Conservation (phyloP, 2,888 invertebrate genomes). For the Nipponacmea schrenckii region DNA sequence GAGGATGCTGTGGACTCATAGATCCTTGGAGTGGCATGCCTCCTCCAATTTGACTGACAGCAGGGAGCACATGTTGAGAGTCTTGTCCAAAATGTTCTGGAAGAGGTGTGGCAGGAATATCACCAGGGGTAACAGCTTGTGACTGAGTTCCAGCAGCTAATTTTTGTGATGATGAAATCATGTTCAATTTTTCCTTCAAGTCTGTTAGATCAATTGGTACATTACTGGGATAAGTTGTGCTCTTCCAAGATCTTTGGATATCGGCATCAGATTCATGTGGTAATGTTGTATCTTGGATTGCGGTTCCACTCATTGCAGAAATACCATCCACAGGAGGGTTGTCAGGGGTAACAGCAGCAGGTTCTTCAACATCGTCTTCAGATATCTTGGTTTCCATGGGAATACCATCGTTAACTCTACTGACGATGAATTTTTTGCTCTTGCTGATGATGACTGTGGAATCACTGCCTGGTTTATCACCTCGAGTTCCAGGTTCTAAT, state of each 20-base stretch:
- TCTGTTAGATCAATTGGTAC: constrained; percentile 57
- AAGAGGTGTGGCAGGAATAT: constrained; percentile 9
- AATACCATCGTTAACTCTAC: constrained; percentile 43
- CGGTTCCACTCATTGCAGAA: constrained; percentile 9
- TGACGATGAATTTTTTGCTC: constrained; percentile 50
- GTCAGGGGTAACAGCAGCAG: constrained; percentile 33
- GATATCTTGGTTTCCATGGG: constrained; percentile 44
- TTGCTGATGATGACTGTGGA: constrained; percentile 48
- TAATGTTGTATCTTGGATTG: neutral
- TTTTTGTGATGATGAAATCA: constrained; percentile 40
- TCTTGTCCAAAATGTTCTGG: constrained; percentile 13
- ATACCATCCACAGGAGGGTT: constrained; percentile 25
- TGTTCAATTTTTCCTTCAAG: constrained; percentile 51
- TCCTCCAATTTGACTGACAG: constrained; percentile 13
- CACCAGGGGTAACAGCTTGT: constrained; percentile 21
- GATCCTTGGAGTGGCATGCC: constrained; percentile 4
- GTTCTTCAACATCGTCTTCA: constrained; percentile 52
- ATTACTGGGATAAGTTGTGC: constrained; percentile 35
- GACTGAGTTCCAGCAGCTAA: constrained; percentile 19
- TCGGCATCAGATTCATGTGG: constrained; percentile 14
- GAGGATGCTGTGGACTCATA: neutral
- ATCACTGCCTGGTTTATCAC: constrained; percentile 23
- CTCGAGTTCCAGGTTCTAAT: constrained; percentile 12
- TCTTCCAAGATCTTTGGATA: constrained; percentile 34
- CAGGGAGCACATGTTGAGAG: neutral